Evolutionary conservation across 2,113 vertebrate species (phyloP).

Genomic region (Ibidorhyncha struthersii): DNA sequence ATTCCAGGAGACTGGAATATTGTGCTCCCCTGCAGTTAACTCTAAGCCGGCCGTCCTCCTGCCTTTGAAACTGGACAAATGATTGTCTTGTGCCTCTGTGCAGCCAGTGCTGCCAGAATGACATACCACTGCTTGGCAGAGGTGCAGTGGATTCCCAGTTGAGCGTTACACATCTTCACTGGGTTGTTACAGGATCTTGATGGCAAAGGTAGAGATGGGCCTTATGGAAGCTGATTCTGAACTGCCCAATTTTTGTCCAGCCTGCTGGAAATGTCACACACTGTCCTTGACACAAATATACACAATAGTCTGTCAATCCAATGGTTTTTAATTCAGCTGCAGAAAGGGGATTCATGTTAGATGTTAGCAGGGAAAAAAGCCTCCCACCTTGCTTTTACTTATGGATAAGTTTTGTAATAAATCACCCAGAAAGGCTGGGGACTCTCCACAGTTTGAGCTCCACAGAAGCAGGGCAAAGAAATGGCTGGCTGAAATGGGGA

Average conservation of each 20-base stretch:
- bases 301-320: neutral
- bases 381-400: neutral
- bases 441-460: neutral
- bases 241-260: neutral
- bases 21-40: neutral
- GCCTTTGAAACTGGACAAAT: neutral
- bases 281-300: neutral
- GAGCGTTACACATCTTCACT: accelerated
- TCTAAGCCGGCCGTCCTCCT: neutral
- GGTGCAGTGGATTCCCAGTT: neutral
- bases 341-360: neutral
- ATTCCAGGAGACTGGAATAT: accelerated
- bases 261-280: neutral
- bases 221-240: neutral
- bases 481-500: neutral
- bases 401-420: neutral
- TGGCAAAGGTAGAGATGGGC: neutral
- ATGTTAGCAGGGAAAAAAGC: neutral
- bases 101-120: neutral
- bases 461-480: neutral
- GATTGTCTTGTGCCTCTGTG: neutral
- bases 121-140: neutral
- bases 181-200: neutral
- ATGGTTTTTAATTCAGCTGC: neutral
- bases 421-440: neutral